Evolutionary conservation across 1,140 invertebrate genomes (phyloP).

Genomic region (Cotesia vestalis): DNA sequence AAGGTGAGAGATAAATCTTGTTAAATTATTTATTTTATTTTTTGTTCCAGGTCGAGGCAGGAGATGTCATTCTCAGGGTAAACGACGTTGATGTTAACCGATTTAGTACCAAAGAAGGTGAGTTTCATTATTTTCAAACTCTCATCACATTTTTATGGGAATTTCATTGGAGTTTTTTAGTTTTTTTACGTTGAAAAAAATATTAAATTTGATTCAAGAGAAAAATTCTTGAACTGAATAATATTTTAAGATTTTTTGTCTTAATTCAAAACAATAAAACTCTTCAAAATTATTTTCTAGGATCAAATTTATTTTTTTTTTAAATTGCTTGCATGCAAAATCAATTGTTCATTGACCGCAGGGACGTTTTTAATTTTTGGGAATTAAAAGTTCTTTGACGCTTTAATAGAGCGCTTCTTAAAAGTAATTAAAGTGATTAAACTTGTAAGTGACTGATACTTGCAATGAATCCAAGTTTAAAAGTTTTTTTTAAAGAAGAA

Average conservation of each 20-base stretch:
- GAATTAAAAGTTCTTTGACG: neutral
- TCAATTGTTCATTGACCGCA: too few relatives aligned
- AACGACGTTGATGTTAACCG: conserved; percentile 91
- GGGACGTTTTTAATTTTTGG: too few relatives aligned
- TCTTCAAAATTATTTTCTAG: too few relatives aligned
- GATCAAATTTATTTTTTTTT: too few relatives aligned
- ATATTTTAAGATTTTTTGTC: too few relatives aligned
- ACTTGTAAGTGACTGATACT: conserved; percentile 14
- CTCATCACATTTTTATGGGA: neutral
- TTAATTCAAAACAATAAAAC: too few relatives aligned
- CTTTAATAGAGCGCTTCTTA: conserved; percentile 15
- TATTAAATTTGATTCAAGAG: too few relatives aligned
- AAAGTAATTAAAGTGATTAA: conserved; percentile 20
- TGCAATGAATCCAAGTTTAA: neutral
- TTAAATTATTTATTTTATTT: conserved; percentile 42
- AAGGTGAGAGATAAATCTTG: conserved; percentile 23
- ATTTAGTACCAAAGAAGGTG: conserved; percentile 91
- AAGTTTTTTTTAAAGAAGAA: too few relatives aligned
- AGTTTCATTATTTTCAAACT: conserved; percentile 38
- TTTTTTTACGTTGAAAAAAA: neutral
- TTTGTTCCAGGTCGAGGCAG: conserved; percentile 84
- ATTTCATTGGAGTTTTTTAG: conserved; percentile 14
- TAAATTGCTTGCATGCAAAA: too few relatives aligned
- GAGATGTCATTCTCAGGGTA: conserved; percentile 91
- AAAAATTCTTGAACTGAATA: too few relatives aligned